Evolutionary conservation across 2,797 vertebrate species (phyloP).

Genomic region (Microctenopoma stevenorrisi): DNA sequence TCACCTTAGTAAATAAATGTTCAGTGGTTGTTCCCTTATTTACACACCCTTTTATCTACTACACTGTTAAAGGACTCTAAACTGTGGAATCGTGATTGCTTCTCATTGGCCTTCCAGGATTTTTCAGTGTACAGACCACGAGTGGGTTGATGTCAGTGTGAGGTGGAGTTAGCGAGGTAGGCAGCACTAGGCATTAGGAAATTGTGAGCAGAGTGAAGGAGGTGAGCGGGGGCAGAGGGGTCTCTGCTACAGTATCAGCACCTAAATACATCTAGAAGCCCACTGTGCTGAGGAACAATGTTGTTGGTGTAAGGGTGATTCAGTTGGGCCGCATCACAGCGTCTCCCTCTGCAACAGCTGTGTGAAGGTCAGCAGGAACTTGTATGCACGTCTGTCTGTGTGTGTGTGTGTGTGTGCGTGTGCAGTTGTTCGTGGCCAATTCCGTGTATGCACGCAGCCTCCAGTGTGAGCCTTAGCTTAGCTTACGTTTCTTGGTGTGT

Average conservation of each 20-base stretch:
- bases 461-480: constrained; percentile 72
- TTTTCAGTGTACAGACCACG: constrained; percentile 7
- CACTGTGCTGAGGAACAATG: constrained; percentile 59
- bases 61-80: not conserved
- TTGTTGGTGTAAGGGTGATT: constrained; percentile 26
- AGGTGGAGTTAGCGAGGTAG: constrained; percentile 63
- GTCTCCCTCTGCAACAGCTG: constrained; percentile 56
- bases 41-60: not conserved
- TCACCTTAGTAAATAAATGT: not conserved
- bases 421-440: constrained; percentile 64
- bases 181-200: constrained; percentile 52
- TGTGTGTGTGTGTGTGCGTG: constrained; percentile 16
- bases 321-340: constrained; percentile 37
- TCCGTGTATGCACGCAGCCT: constrained; percentile 55
- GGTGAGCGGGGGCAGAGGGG: not conserved
- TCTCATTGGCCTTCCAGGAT: not conserved
- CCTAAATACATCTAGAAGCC: constrained; percentile 69
- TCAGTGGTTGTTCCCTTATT: constrained; percentile 7
- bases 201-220: constrained; percentile 6
- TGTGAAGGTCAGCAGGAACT: constrained; percentile 67
- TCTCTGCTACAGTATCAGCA: constrained; percentile 73
- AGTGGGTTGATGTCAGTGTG: not conserved
- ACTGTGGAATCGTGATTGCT: not conserved
- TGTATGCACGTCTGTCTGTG: constrained; percentile 23
- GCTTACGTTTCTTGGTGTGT: constrained; percentile 47